phyloP scores from a whole-genome alignment of 2,888 invertebrate species.

The Euzophera pinguis region DNA sequence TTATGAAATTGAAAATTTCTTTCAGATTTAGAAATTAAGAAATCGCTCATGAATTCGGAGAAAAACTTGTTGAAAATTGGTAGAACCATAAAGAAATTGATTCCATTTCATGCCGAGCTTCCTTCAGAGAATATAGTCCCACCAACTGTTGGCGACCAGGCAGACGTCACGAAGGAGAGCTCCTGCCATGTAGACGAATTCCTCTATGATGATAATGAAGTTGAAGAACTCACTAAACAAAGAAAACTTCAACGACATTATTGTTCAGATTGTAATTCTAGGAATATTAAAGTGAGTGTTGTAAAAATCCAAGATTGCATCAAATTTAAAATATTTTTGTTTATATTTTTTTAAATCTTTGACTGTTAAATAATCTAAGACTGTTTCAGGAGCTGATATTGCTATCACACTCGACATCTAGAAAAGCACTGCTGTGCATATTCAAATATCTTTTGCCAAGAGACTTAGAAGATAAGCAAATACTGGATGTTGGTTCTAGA shows the following conservation, averaged over 20 bases:
- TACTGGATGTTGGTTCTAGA: conserved; percentile 85
- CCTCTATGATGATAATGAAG: conserved; percentile 82
- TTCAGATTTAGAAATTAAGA: conserved; percentile 54
- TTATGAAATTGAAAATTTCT: no score
- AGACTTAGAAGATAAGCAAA: conserved; percentile 75
- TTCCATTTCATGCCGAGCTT: conserved; percentile 65
- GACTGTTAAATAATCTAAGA: not conserved
- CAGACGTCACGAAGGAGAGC: conserved; percentile 73
- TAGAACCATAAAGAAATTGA: conserved; percentile 48
- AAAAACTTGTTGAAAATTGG: conserved; percentile 52
- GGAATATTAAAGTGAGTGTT: conserved; percentile 49
- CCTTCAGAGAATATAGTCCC: conserved; percentile 58
- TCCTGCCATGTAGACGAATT: conserved; percentile 85
- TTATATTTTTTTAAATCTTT: no score
- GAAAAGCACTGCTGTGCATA: conserved; percentile 78
- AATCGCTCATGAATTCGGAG: conserved; percentile 40
- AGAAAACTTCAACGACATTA: conserved; percentile 57
- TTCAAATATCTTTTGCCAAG: conserved; percentile 82
- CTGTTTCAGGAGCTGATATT: conserved; percentile 71
- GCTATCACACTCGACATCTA: conserved; percentile 84
- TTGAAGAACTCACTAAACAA: conserved; percentile 64
- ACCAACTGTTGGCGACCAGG: conserved; percentile 64
- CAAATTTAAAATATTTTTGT: no score
- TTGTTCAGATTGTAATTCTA: conserved; percentile 59
- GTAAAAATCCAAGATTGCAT: no score